Conservation (phyloP, 1,140 invertebrate species). For the Brachionus angularis region DNA sequence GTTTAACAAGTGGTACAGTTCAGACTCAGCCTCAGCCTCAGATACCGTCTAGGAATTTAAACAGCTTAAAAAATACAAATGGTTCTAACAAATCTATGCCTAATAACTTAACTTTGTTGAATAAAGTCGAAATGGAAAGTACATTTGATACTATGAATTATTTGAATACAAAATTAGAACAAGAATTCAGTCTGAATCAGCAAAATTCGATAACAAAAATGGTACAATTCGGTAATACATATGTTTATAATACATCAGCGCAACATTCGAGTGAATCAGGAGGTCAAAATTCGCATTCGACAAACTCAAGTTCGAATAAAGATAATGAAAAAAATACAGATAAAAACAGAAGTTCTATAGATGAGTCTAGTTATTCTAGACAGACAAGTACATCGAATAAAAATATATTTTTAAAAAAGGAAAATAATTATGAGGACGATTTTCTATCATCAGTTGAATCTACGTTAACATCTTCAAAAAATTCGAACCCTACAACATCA, state of each 20-base stretch:
- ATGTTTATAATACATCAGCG: background rate
- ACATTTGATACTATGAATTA: conserved; percentile 36
- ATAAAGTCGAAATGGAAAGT: conserved; percentile 43
- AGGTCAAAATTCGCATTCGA: too few species aligned
- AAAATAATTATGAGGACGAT: conserved; percentile 15
- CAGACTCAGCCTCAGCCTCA: too few species aligned
- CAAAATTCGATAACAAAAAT: background rate
- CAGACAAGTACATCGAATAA: too few species aligned
- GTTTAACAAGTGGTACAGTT: too few species aligned
- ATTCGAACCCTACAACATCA: background rate
- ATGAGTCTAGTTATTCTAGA: too few species aligned
- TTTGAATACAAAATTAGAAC: conserved; percentile 32
- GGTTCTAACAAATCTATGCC: too few species aligned
- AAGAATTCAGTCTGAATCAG: background rate
- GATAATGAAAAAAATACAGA: conserved; percentile 5
- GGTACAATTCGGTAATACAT: conserved; percentile 38
- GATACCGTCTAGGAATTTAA: conserved; percentile 9
- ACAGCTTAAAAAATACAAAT: too few species aligned
- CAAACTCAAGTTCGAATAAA: too few species aligned
- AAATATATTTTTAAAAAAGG: conserved; percentile 11
- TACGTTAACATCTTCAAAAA: conserved; percentile 1
- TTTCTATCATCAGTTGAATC: conserved; percentile 16
- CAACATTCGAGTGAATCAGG: conserved; percentile 1
- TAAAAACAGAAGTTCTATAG: too few species aligned
- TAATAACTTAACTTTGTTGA: background rate